Base-by-base conservation (phyloP, 2,797 vertebrate genomes). In the Pteropus rufus region DNA sequence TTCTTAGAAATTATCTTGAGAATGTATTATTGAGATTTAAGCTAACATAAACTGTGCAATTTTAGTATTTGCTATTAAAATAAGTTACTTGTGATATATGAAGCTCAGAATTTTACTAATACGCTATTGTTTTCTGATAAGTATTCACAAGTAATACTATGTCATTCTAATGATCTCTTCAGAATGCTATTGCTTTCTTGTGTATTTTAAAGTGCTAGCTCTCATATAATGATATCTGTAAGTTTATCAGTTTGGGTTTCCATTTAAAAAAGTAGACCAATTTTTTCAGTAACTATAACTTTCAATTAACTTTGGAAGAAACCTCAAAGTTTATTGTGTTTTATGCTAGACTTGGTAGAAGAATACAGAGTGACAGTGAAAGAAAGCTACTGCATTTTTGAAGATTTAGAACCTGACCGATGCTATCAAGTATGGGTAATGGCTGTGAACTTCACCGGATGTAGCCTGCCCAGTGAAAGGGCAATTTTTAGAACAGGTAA, bases 351-450 rank as follows among this genome's bases (percentile, higher is more conserved):
- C 31, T 97, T 99, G 94, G 99, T 99, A 24, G 99, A 99, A 98
- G 99, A 99, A 98, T 99, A 99, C 98, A 99, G 99, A 91, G 98
- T 99, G 93, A 99, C 99, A 0, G 99, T 99, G 97, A 99, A 99
- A 97, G 99, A 99, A 98, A 99, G 99, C 96, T 99, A 99, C 97
- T 99, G 99, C 93, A 98, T 99, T 93, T 98, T 99, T 98, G 99
- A 99, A 98, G 99, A 99, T 95, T 97, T 99, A 97, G 99, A 99
- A 92, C 99, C 99, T 36, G 99, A 99, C 97, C 99, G 92, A 97
- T 98, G 98, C 87, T 99, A 99, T 98, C 99, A 99, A 91, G 99
- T 99, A 87, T 99, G 99, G 99, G 99, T 99, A 97, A 99, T 99
- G 99, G 99, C 99, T 64, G 99, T 99, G 98, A 99, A 99, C 98